Base-by-base conservation (phyloP, 2,797 vertebrate species). In the Moxostoma hubbsi region DNA sequence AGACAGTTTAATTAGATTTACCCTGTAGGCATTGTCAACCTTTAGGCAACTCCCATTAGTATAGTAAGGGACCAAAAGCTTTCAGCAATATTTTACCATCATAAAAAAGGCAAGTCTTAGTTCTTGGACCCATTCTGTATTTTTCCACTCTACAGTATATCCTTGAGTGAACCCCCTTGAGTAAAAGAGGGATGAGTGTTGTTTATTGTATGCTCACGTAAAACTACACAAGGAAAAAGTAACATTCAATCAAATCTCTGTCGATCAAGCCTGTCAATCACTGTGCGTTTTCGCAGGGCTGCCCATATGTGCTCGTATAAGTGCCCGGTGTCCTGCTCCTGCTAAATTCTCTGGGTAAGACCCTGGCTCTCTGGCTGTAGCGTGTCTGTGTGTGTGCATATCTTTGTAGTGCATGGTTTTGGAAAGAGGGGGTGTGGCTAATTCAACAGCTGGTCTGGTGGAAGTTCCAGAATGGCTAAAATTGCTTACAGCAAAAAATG, bases 91-190 rank as follows among this genome's bases (percentile, higher is more conserved):
- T 64, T 64, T 64, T 15, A 9, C n/a, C 5, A 15, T 66, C 16
- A 24, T 24, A 24, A 24, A 24, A 68, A 55, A 77, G 64, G 51
- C 10, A 57, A 6, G 46, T 57, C 4, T 64, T 58, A 10, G 62
- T 67, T 71, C 45, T 73, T 73, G 68, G 77, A 73, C 0, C 9
- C 50, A 8, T 47, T 64, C 67, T 57, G 59, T 54, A 65, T 68
- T 77, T 77, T 79, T 79, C 69, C 68, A 79, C 76, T 79, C 65
- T 62, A 69, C 24, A 24, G 24, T 24, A 2, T 58, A 54, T 70
- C 45, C 61, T 64, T 54, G 18, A 71, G 5, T 72, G 69, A 65
- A 72, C 69, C 69, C 51, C 0, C 9, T 43, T 9, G 24, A 64
- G 9, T 43, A 9, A 64, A 65, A 62, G 64, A 58, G 69, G 16